These are phyloP conservation scores for Diogma glabrata DNA, from an alignment of 2,888 invertebrate genomes.

Conservation along the genomic window DNA sequence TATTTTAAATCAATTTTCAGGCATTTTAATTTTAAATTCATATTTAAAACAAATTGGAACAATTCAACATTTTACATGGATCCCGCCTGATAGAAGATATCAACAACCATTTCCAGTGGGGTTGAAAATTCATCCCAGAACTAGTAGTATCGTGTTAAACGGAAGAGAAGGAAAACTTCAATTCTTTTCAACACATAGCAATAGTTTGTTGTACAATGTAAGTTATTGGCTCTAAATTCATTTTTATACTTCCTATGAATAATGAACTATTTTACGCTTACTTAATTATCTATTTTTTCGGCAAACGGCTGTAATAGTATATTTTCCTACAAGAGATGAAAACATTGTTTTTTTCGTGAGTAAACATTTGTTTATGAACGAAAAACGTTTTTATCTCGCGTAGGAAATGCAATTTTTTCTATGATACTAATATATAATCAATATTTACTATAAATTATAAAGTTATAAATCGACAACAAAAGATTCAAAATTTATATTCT, in stretches of 20 bases:
- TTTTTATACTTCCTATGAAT: too few relatives aligned
- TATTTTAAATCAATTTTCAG: conserved; percentile 21
- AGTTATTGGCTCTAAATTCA: too few relatives aligned
- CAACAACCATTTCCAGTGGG: conserved; percentile 35
- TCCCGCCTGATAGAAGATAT: conserved; percentile 37
- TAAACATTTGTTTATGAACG: too few relatives aligned
- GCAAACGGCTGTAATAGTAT: too few relatives aligned
- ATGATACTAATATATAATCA: too few relatives aligned
- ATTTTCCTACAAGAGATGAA: neutral
- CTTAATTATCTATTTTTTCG: too few relatives aligned
- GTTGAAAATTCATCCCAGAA: conserved; percentile 46
- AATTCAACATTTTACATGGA: conserved; percentile 57
- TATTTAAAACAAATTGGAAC: conserved; percentile 42
- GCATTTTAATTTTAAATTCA: conserved; percentile 43
- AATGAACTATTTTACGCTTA: too few relatives aligned
- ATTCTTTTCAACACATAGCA: conserved; percentile 54
- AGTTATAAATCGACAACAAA: too few relatives aligned
- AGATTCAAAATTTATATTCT: too few relatives aligned
- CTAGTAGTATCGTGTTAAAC: conserved; percentile 54
- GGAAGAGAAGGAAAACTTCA: conserved; percentile 63
- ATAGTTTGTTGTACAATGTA: conserved; percentile 59
- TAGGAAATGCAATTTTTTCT: too few relatives aligned
- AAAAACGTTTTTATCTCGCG: too few relatives aligned
- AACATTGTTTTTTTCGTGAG: neutral
- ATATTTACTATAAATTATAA: too few relatives aligned